These are phyloP conservation scores for Danio tinwini DNA, from an alignment of 2,797 vertebrate genomes.

Conservation along the genomic window DNA sequence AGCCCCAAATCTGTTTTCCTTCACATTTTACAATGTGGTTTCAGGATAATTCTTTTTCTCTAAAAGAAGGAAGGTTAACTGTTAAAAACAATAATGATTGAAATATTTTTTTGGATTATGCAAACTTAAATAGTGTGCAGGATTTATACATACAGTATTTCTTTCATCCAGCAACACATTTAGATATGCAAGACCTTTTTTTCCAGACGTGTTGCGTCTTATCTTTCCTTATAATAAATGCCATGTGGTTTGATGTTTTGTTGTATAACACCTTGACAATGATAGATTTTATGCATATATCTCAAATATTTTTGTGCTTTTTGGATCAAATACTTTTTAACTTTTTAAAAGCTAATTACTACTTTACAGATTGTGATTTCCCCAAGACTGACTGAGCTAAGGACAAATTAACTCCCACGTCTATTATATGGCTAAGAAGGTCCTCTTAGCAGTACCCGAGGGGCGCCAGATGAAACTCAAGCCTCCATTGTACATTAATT, in stretches of 20 bases:
- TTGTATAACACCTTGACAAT: no score
- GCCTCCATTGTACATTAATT: background rate
- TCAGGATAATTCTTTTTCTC: background rate
- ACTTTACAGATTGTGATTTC: background rate
- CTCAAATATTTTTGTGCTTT: background rate
- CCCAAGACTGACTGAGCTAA: background rate
- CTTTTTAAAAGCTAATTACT: background rate
- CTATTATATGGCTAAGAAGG: background rate
- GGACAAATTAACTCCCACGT: background rate
- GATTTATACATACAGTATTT: no score
- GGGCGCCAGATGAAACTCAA: constrained; percentile 14
- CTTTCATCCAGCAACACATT: no score
- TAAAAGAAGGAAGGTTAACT: background rate
- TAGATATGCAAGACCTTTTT: no score
- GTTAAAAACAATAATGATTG: background rate
- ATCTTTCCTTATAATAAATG: background rate
- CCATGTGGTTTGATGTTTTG: no score
- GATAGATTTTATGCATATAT: background rate
- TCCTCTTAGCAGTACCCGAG: background rate
- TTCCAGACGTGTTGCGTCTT: no score
- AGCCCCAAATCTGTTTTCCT: background rate
- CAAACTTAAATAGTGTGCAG: background rate
- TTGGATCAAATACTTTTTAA: background rate
- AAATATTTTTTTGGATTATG: background rate
- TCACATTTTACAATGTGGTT: background rate